Base-by-base conservation (phyloP, 1,140 invertebrate species). In the Macrotrachela quadricornifera region DNA sequence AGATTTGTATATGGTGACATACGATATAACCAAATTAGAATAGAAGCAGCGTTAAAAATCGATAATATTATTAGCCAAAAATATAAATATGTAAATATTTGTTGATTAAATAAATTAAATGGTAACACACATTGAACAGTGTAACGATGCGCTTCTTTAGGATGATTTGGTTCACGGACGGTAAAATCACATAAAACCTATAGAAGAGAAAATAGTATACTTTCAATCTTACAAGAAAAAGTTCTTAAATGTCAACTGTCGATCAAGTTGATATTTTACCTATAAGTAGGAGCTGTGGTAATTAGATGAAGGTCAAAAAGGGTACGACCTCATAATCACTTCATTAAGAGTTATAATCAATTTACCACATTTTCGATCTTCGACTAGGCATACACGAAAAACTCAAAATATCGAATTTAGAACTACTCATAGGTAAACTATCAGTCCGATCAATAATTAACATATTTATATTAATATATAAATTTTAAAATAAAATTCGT, bases 101-200 rank as follows among this genome's bases (percentile, higher is more conserved):
- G 68, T 53, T 68, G 67, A 55, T 68, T 69, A 57, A 68, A 69
- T 41, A 68, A 63, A 56, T 68, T 68, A n/a, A 68, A 57, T 14
- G 62, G 62, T 14, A 68, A 56, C 12, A 68, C 67, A 48, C 66
- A 68, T 37, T 65, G 61, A 12, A 68, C 67, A 11, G 67, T 67
- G 57, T 68, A 58, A 21, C 43, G 47, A 53, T 58, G 56, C 2
- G 40, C 2, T 14, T 14, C 40, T 6, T 11, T 2, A 13, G 40
- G 40, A 42, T 42, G 40, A 42, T 15, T 15, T 4, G 40, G 40
- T 42, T 42, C 40, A 15, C 40, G 40, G 10, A 42, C 40, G 4
- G 12, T 42, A 42, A 42, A 15, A 42, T 42, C 40, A 42, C 40
- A 42, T 30, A 30, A 8, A 30, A 30, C 21, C 21, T 30, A 30